Percentiles rank a stretch among this genome's conserved stretches.
Evolutionary conservation across 2,888 invertebrate genomes (phyloP).

Genomic region (Diaphora mendica): DNA sequence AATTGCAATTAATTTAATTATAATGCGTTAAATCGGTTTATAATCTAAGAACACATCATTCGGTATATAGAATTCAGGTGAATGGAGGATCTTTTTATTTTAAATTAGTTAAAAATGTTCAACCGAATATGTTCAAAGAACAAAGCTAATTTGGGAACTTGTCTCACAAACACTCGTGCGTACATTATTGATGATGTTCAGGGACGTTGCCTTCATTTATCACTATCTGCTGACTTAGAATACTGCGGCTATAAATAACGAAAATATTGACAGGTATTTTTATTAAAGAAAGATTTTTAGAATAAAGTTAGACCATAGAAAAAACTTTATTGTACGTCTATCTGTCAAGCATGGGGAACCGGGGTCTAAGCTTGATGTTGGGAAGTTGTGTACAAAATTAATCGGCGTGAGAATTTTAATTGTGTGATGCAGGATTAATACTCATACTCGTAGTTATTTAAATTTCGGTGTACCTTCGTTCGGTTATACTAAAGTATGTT

Average conservation of each 20-base stretch:
- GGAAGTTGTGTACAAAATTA: neutral
- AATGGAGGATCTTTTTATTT: neutral
- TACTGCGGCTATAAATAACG: neutral
- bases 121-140: neutral
- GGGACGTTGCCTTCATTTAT: neutral
- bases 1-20: too few species aligned
- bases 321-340: neutral
- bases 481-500: too few species aligned
- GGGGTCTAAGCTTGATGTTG: neutral
- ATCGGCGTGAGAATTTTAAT: neutral
- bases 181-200: constrained; percentile 6
- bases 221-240: constrained; percentile 7
- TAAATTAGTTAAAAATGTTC: neutral
- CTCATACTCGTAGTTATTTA: too few species aligned
- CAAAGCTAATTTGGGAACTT: neutral
- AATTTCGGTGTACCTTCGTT: too few species aligned
- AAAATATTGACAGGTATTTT: neutral
- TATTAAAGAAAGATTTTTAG: neutral
- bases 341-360: too few species aligned
- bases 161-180: constrained; percentile 10
- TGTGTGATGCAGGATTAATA: too few species aligned
- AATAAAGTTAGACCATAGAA: neutral
- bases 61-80: neutral
- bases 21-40: neutral
- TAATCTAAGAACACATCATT: neutral